These are phyloP conservation scores for Ctenochaetus hawaiiensis DNA, from an alignment of 2,797 vertebrate species.

Conservation along the genomic window DNA sequence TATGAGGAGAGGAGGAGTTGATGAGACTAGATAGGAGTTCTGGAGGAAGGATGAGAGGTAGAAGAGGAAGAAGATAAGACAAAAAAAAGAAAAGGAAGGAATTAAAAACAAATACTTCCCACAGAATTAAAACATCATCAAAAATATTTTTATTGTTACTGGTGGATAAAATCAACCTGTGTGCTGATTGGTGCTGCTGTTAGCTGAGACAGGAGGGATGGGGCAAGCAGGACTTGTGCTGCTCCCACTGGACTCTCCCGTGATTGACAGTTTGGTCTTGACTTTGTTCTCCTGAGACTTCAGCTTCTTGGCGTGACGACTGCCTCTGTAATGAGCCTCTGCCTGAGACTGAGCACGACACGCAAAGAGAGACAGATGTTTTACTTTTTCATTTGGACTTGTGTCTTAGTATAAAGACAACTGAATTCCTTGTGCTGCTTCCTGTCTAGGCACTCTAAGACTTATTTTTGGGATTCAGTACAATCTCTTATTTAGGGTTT, in stretches of 20 bases:
- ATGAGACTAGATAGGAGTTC: slow-evolving; percentile 46
- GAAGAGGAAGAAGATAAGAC: not conserved
- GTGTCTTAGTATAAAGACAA: not conserved
- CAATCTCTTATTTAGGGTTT: not conserved
- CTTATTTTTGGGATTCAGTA: not conserved
- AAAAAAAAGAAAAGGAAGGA: not conserved
- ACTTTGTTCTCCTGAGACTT: slow-evolving; percentile 97
- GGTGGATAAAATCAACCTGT: slow-evolving; percentile 53
- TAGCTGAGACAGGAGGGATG: slow-evolving; percentile 21
- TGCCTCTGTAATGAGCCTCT: slow-evolving; percentile 98
- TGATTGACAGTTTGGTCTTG: slow-evolving; percentile 87
- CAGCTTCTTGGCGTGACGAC: slow-evolving; percentile 99
- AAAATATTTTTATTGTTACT: not conserved
- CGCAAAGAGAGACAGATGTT: not conserved
- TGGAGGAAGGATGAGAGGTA: slow-evolving; percentile 14
- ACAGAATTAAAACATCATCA: not conserved
- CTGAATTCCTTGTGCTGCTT: not conserved
- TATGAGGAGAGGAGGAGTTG: slow-evolving; percentile 39
- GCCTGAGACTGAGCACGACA: slow-evolving; percentile 95
- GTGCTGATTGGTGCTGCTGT: slow-evolving; percentile 56
- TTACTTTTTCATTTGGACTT: not conserved
- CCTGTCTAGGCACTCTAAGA: not conserved
- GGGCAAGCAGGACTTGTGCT: slow-evolving; percentile 75
- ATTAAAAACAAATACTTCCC: not conserved
- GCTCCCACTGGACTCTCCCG: slow-evolving; percentile 56